A percentile compares a stretch with the other conserved stretches of the same genome.
phyloP scores from a whole-genome alignment of 2,113 vertebrate genomes.

The Entelurus aequoreus region DNA sequence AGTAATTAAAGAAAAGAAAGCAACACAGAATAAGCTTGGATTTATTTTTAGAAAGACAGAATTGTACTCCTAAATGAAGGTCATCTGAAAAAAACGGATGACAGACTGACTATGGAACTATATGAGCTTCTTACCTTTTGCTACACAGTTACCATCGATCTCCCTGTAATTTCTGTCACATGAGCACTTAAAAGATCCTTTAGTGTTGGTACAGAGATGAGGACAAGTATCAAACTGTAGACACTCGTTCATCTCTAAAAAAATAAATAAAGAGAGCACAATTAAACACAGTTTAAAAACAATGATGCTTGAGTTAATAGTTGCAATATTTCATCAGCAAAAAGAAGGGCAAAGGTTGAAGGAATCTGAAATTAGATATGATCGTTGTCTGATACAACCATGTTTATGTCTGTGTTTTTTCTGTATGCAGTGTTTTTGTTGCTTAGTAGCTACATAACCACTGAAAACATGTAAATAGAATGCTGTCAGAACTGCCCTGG shows the following conservation, averaged over 20 bases:
- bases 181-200: constrained; percentile 92
- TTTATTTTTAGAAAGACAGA: constrained; percentile 50
- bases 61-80: constrained; percentile 22
- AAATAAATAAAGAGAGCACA: constrained; percentile 1
- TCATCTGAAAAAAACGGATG: background rate
- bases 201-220: constrained; percentile 86
- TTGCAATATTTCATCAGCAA: too few relatives aligned
- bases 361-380: too few relatives aligned
- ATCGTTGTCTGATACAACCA: too few relatives aligned
- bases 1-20: constrained; percentile 46
- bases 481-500: too few relatives aligned
- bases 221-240: constrained; percentile 88
- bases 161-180: constrained; percentile 92
- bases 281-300: background rate
- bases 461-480: too few relatives aligned
- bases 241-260: constrained; percentile 90
- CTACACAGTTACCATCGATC: constrained; percentile 82
- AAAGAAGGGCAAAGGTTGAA: too few relatives aligned
- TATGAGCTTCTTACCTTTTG: constrained; percentile 80
- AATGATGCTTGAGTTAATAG: background rate
- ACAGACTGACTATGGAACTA: background rate
- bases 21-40: constrained; percentile 53
- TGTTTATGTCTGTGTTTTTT: too few relatives aligned
- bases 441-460: too few relatives aligned
- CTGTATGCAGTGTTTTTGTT: too few relatives aligned